Conservation (phyloP, 2,888 invertebrate species). For the Bugula neritina region DNA sequence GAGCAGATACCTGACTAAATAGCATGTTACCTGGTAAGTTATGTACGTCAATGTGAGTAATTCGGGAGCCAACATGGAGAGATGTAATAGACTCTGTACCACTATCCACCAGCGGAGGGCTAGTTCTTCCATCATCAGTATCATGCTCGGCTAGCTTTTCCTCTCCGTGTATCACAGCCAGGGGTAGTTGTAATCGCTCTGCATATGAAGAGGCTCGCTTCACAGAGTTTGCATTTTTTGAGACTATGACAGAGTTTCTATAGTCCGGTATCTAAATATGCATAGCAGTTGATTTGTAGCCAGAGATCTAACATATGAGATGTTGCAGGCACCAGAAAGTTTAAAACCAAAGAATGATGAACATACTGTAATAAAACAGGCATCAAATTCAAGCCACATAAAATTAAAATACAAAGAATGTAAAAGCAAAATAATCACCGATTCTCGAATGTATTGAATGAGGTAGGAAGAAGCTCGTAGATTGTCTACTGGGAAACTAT, state of each 20-base stretch:
- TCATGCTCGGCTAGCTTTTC: conserved; percentile 63
- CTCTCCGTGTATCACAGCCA: conserved; percentile 99
- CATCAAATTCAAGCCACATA: too few species aligned
- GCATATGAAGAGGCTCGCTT: conserved; percentile 98
- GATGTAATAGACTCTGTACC: not conserved
- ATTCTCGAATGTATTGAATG: conserved; percentile 93
- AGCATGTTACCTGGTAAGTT: conserved; percentile 19
- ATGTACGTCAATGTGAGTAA: conserved; percentile 16
- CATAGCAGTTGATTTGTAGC: too few species aligned
- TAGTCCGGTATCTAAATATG: conserved; percentile 97
- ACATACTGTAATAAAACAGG: too few species aligned
- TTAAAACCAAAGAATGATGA: too few species aligned
- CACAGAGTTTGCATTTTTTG: conserved; percentile 92
- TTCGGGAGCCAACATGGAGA: not conserved
- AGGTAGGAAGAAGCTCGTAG: conserved; percentile 93
- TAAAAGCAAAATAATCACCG: too few species aligned
- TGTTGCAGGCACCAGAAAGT: too few species aligned
- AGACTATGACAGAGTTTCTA: conserved; percentile 95
- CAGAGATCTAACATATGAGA: too few species aligned
- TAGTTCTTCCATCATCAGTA: conserved; percentile 75
- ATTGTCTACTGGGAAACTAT: conserved; percentile 97
- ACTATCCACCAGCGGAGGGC: conserved; percentile 58
- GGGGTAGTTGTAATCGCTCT: conserved; percentile 85
- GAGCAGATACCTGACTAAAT: too few species aligned
- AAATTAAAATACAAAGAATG: too few species aligned